Evolutionary conservation across 1,140 invertebrate species (phyloP).

Genomic region (Samia ricini): DNA sequence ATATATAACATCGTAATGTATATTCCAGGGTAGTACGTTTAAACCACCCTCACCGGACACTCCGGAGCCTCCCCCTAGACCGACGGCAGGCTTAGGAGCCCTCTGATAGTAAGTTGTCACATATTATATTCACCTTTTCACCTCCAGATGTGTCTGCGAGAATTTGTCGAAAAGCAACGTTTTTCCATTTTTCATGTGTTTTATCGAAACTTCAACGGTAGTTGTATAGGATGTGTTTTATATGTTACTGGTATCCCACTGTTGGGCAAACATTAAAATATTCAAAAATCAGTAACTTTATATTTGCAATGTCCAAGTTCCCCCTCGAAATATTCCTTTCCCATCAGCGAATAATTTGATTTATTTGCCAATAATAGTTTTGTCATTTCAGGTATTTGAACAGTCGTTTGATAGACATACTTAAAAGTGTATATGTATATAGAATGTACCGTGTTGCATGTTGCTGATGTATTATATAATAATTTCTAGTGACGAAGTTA

Average conservation of each 20-base stretch:
- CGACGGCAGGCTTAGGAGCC: slow-evolving; percentile 41
- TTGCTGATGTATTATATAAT: slow-evolving; percentile 39
- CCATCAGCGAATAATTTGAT: too few relatives aligned
- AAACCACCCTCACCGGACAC: slow-evolving; percentile 57
- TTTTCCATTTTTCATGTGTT: too few relatives aligned
- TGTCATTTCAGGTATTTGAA: background rate
- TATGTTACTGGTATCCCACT: too few relatives aligned
- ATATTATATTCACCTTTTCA: background rate
- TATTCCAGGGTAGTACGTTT: slow-evolving; percentile 61
- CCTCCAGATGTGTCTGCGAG: background rate
- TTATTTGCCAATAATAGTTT: too few relatives aligned
- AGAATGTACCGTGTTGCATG: slow-evolving; percentile 28
- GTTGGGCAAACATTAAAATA: too few relatives aligned
- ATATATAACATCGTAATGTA: too few relatives aligned
- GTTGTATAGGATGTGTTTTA: too few relatives aligned
- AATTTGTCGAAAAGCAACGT: background rate
- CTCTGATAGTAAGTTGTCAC: slow-evolving; percentile 41
- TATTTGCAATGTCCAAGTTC: too few relatives aligned
- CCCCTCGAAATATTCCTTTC: too few relatives aligned
- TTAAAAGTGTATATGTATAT: background rate
- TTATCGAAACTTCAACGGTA: too few relatives aligned
- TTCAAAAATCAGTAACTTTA: too few relatives aligned
- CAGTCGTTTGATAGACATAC: background rate
- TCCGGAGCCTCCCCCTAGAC: slow-evolving; percentile 59
- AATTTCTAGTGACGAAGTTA: too few relatives aligned